Conservation (phyloP, 2,797 vertebrate genomes). For the Diplodus puntazzo region DNA sequence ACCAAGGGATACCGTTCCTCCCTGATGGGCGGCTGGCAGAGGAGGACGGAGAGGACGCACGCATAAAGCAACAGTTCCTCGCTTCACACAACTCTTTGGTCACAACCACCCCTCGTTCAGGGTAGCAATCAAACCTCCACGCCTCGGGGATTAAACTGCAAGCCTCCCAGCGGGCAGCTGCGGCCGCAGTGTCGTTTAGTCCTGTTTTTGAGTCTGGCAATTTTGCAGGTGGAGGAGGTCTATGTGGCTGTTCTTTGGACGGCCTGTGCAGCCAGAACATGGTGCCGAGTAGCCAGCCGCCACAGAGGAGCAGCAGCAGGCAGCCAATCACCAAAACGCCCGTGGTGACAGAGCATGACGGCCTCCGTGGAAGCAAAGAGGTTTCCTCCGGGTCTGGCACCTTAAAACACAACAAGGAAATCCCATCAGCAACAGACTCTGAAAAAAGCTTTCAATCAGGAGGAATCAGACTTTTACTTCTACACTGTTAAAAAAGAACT, state of each 20-base stretch:
- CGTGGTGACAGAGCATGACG: slow-evolving; percentile 75
- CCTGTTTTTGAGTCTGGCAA: neutral
- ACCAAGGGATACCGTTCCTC: slow-evolving; percentile 88
- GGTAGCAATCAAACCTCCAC: slow-evolving; percentile 92
- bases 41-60: slow-evolving; percentile 28
- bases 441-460: neutral
- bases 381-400: slow-evolving; percentile 68
- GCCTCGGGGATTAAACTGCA: slow-evolving; percentile 80
- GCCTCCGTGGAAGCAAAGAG: slow-evolving; percentile 72
- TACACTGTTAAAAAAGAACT: neutral
- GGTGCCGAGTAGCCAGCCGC: slow-evolving; percentile 83
- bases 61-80: slow-evolving; percentile 90
- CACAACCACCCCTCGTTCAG: slow-evolving; percentile 85
- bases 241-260: slow-evolving; percentile 47
- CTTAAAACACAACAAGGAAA: slow-evolving; percentile 52
- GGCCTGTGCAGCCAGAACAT: slow-evolving; percentile 82
- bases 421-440: neutral
- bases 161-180: slow-evolving; percentile 39
- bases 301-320: slow-evolving; percentile 81
- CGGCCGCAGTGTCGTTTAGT: neutral
- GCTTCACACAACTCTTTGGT: slow-evolving; percentile 88
- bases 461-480: neutral
- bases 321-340: slow-evolving; percentile 76
- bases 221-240: slow-evolving; percentile 58
- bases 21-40: slow-evolving; percentile 7